Evolutionary conservation across 2,113 vertebrate genomes (phyloP).

Genomic region (Orthonyx spaldingii): DNA sequence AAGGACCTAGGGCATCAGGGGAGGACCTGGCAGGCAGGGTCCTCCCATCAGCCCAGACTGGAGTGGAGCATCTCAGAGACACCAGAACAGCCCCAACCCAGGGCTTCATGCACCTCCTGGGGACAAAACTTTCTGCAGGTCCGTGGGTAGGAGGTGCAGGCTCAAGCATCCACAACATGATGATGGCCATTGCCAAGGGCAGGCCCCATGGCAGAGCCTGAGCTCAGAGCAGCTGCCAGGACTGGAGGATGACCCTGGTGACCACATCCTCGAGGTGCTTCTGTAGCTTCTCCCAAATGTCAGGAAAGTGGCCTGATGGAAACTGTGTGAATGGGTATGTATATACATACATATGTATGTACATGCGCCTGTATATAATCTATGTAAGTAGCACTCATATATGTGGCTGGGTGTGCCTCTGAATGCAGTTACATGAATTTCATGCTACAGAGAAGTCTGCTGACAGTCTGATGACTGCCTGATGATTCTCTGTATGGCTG

Average conservation of each 20-base stretch:
- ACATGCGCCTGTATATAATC: too few species aligned
- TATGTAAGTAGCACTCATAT: too few species aligned
- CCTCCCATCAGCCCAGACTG: not conserved
- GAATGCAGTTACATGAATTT: not conserved
- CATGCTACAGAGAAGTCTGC: not conserved
- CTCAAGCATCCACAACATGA: rapidly evolving
- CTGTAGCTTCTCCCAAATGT: rapidly evolving
- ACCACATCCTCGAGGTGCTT: rapidly evolving
- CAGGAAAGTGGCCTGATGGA: not conserved
- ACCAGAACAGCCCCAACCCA: rapidly evolving
- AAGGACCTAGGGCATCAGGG: not conserved
- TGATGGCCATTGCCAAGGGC: rapidly evolving
- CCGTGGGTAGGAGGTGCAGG: rapidly evolving
- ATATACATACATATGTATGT: too few species aligned
- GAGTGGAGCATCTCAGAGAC: not conserved
- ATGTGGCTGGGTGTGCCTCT: not conserved
- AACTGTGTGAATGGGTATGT: not conserved
- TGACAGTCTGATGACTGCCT: not conserved
- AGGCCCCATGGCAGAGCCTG: rapidly evolving
- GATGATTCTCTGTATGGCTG: not conserved
- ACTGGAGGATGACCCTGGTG: not conserved
- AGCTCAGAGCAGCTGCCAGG: rapidly evolving
- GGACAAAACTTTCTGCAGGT: not conserved
- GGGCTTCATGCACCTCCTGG: rapidly evolving
- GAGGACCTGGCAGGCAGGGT: not conserved